These are phyloP conservation scores for Etheostoma cragini DNA, from an alignment of 2,113 vertebrate genomes.

Conservation along the genomic window DNA sequence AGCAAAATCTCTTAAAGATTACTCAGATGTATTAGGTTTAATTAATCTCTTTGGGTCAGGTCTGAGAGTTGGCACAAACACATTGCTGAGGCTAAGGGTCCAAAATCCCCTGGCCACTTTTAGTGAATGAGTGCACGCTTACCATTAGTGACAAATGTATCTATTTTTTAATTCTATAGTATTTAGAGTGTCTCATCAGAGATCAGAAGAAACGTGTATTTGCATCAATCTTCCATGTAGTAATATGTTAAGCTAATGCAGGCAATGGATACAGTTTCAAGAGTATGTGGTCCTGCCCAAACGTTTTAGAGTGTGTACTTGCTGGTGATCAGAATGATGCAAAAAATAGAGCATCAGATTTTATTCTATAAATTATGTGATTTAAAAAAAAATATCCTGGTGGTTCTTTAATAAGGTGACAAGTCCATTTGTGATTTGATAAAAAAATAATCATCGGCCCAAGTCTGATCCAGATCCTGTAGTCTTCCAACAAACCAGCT, in stretches of 20 bases:
- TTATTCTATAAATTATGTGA: neutral
- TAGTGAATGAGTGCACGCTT: neutral
- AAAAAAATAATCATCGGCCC: slow-evolving; percentile 15
- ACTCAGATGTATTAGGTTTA: slow-evolving; percentile 60
- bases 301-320: neutral
- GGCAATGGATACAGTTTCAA: neutral
- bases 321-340: neutral
- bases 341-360: neutral
- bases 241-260: neutral
- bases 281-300: neutral
- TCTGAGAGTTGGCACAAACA: slow-evolving; percentile 47
- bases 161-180: neutral
- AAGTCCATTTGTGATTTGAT: neutral
- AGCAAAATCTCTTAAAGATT: slow-evolving; percentile 66
- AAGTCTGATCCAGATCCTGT: slow-evolving; percentile 48
- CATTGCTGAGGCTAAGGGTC: neutral
- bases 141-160: slow-evolving; percentile 8
- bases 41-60: slow-evolving; percentile 66
- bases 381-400: neutral
- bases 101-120: slow-evolving; percentile 26
- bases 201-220: neutral
- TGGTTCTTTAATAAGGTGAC: neutral
- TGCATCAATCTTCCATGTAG: neutral
- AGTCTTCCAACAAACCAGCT: slow-evolving; percentile 39
- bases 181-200: neutral